These are phyloP conservation scores for Lymantria monacha DNA, from an alignment of 2,888 invertebrate species.

Conservation along the genomic window DNA sequence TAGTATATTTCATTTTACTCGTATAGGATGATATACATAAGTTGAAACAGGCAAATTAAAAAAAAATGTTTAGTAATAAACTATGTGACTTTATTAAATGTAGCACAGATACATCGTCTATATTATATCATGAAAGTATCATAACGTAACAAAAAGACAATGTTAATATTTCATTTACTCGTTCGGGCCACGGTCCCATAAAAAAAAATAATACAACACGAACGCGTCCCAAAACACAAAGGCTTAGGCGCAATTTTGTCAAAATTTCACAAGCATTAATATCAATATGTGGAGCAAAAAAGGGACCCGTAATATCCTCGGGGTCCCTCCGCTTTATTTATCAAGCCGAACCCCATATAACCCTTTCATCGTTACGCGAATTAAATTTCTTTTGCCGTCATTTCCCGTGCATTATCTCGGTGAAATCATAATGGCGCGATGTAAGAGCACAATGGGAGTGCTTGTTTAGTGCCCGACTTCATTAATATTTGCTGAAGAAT, in stretches of 20 bases:
- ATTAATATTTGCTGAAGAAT: slow-evolving; percentile 78
- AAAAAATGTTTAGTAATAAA: too few species aligned
- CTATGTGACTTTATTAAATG: neutral
- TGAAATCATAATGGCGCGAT: slow-evolving; percentile 75
- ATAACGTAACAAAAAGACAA: slow-evolving; percentile 28
- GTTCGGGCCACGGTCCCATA: slow-evolving; percentile 27
- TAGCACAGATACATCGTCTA: neutral
- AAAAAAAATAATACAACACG: slow-evolving; percentile 31
- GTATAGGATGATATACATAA: too few species aligned
- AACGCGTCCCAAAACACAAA: slow-evolving; percentile 37
- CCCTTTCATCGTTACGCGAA: slow-evolving; percentile 81
- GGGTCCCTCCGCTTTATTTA: slow-evolving; percentile 74
- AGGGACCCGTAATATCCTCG: slow-evolving; percentile 70
- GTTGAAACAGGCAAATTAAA: too few species aligned
- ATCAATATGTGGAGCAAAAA: slow-evolving; percentile 80
- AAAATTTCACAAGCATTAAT: slow-evolving; percentile 79
- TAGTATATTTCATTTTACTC: too few species aligned
- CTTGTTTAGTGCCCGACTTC: slow-evolving; percentile 67
- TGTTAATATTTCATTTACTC: slow-evolving; percentile 35
- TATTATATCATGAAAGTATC: slow-evolving; percentile 2
- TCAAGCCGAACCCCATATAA: slow-evolving; percentile 71
- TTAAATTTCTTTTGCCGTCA: slow-evolving; percentile 82
- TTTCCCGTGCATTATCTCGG: slow-evolving; percentile 82
- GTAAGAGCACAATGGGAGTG: slow-evolving; percentile 64
- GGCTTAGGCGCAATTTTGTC: slow-evolving; percentile 68